Base-by-base conservation (phyloP, 2,797 vertebrate genomes). In the Enteromius afrohamiltoni region DNA sequence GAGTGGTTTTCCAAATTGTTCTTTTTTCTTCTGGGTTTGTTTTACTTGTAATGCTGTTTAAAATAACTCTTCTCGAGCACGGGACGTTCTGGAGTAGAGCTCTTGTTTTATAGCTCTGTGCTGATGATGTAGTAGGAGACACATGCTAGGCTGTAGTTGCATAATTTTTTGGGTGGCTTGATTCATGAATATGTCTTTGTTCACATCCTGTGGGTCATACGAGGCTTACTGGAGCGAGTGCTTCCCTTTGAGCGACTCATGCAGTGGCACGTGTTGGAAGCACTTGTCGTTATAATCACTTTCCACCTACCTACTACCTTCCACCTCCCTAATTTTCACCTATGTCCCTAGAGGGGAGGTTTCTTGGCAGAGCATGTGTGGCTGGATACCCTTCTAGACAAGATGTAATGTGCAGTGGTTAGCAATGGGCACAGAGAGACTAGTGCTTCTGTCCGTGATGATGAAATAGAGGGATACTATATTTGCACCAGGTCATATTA, bases 241-340 rank as follows among this genome's bases (percentile, higher is more conserved):
- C 53, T 75, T 37, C 51, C 62, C 17, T 31, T 69, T 79, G 85
- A 64, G 60, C 34, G 37, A 85, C 70, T 79, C 79, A 83, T 85
- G 86, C 77, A 23, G 60, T 81, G 79, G 79, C 82, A 85, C 85
- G 86, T 86, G 86, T 78, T 77, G 47, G 47, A 82, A 82, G 80
- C 60, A 77, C 49, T 85, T 75, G 65, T 64, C 14, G 0, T 14
- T 51, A 21, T 40, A 65, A 49, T 79, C 60, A 23, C 34, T 55
- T 53, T 79, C 29, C 62, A 14, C 40, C 55, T 21, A 23, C 14
- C 19, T 16, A 19, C 4, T 19, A 14, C 11, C 11, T 10, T 8
- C 58, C 40, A 26, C 58, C 31, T 29, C 49, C 34, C 40, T 17
- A 51, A 51, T 64, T 84, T 84, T 31, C 10, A 1, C 40, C 29